These are phyloP conservation scores for Tapirus indicus DNA, from an alignment of 2,797 vertebrate species.

Conservation along the genomic window DNA sequence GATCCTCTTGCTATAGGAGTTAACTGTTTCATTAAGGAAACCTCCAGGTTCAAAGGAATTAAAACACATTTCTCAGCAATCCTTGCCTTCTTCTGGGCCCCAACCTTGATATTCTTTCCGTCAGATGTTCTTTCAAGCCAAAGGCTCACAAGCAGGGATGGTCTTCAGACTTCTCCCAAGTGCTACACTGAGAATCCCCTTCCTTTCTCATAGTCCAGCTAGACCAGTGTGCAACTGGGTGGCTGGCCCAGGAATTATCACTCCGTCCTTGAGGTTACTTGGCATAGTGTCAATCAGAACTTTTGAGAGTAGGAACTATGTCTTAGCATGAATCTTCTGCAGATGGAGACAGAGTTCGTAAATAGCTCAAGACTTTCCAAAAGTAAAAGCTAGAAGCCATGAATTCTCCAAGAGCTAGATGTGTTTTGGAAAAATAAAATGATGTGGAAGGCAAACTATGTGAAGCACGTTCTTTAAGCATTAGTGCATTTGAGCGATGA, in stretches of 20 bases:
- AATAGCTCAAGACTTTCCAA: constrained; percentile 12
- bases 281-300: background rate
- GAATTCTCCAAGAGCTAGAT: constrained; percentile 35
- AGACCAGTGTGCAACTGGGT: background rate
- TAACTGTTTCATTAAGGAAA: background rate
- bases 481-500: background rate
- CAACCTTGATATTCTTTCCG: background rate
- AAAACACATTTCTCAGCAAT: background rate
- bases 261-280: background rate
- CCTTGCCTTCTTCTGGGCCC: background rate
- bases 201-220: background rate
- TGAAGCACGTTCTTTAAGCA: constrained; percentile 5
- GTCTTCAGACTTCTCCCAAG: background rate
- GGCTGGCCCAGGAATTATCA: background rate
- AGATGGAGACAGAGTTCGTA: background rate
- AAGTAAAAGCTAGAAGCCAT: constrained; percentile 48
- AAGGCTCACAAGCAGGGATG: background rate
- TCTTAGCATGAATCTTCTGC: background rate
- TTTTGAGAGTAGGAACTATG: background rate
- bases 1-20: background rate
- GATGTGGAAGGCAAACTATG: constrained; percentile 16
- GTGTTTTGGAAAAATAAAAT: constrained; percentile 54
- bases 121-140: background rate
- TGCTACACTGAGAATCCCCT: background rate
- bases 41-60: background rate